A percentile compares a stretch with the other conserved stretches of the same genome.
These are phyloP conservation scores for Drosophila erecta DNA, from an alignment of 1,140 invertebrate species.

Conservation along the genomic window DNA sequence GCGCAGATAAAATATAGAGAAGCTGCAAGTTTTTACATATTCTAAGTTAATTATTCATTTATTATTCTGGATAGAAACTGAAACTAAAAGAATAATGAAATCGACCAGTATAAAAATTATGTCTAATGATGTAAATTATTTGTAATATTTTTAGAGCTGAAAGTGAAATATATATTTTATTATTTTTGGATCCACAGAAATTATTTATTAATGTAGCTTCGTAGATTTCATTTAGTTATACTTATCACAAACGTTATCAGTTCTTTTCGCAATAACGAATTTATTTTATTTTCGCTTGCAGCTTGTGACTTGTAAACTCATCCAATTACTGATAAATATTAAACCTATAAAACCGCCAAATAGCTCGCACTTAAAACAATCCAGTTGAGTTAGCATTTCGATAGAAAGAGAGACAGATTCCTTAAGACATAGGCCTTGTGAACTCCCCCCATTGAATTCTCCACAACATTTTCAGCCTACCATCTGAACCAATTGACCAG, in stretches of 20 bases:
- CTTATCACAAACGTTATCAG: no score
- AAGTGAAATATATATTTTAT: neutral
- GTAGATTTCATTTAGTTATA: no score
- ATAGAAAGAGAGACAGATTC: slow-evolving; percentile 12
- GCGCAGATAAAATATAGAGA: slow-evolving; percentile 41
- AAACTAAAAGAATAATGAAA: neutral
- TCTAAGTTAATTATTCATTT: neutral
- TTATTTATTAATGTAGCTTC: neutral
- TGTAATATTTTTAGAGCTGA: neutral
- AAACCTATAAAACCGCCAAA: slow-evolving; percentile 26
- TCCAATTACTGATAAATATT: slow-evolving; percentile 36
- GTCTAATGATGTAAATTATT: no score
- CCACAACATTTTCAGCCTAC: slow-evolving; percentile 23
- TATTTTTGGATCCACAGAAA: no score
- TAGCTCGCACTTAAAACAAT: slow-evolving; percentile 3
- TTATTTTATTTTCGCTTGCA: slow-evolving; percentile 30
- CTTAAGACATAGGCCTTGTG: slow-evolving; percentile 13
- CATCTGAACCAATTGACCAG: slow-evolving; percentile 53
- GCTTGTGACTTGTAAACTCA: slow-evolving; percentile 37
- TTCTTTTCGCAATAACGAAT: neutral
- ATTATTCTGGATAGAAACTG: neutral
- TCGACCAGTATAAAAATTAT: neutral
- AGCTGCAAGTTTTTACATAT: slow-evolving; percentile 43
- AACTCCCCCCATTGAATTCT: slow-evolving; percentile 13
- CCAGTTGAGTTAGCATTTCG: neutral